phyloP scores from a whole-genome alignment of 1,140 invertebrate species.

The Drosophila nigromelanica region DNA sequence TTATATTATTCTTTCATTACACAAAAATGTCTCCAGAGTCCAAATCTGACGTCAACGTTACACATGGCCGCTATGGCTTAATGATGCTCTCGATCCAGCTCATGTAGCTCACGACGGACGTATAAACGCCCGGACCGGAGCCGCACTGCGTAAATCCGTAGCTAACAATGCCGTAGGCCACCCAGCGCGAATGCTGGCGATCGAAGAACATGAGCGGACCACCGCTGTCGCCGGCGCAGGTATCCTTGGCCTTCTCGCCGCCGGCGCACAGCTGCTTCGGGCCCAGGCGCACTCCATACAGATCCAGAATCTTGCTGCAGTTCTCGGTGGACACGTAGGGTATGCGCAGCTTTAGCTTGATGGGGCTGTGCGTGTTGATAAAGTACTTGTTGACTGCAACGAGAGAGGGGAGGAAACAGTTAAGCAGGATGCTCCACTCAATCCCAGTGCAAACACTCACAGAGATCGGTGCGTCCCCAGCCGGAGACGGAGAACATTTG shows the following conservation, averaged over 20 bases:
- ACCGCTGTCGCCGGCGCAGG: slow-evolving; percentile 88
- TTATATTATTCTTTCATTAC: not conserved
- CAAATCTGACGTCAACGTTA: slow-evolving; percentile 64
- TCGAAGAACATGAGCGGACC: slow-evolving; percentile 85
- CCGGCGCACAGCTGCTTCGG: slow-evolving; percentile 88
- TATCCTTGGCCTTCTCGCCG: slow-evolving; percentile 87
- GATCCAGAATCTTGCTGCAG: slow-evolving; percentile 68
- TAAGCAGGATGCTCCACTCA: not conserved
- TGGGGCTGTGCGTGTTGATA: slow-evolving; percentile 78
- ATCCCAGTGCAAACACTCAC: slow-evolving; percentile 47
- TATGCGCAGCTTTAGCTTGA: slow-evolving; percentile 79
- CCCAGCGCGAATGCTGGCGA: slow-evolving; percentile 79
- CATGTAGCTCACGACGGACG: slow-evolving; percentile 84
- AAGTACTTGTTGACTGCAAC: slow-evolving; percentile 79
- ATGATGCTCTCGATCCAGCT: slow-evolving; percentile 84
- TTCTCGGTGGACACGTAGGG: slow-evolving; percentile 74
- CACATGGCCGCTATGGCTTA: slow-evolving; percentile 11
- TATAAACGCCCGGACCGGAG: slow-evolving; percentile 86
- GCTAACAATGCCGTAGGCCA: slow-evolving; percentile 85
- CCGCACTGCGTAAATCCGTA: slow-evolving; percentile 87
- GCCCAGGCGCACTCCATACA: slow-evolving; percentile 84
- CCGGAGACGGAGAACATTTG: slow-evolving; percentile 89
- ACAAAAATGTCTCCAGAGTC: not conserved
- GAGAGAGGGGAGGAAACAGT: not conserved
- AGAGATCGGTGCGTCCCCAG: slow-evolving; percentile 91